Conservation (phyloP, 1,140 invertebrate species). For the Antheraea mylitta region DNA sequence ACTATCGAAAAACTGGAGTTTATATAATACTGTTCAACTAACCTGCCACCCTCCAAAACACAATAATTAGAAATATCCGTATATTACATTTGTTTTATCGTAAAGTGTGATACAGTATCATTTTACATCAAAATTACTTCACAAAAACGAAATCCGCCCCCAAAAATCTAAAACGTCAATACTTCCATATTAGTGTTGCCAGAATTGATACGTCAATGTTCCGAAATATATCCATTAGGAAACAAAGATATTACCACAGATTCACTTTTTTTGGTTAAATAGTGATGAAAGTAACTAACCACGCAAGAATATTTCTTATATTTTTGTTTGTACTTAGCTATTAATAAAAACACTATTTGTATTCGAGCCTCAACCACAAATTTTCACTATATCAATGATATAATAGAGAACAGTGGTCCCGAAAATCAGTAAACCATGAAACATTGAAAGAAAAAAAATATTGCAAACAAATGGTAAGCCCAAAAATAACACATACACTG, state of each 20-base stretch:
- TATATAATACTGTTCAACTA: slow-evolving; percentile 10
- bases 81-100: slow-evolving; percentile 29
- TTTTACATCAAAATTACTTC: slow-evolving; percentile 29
- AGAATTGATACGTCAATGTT: neutral
- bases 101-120: slow-evolving; percentile 30
- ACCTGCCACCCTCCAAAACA: slow-evolving; percentile 23
- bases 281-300: no score
- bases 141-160: slow-evolving; percentile 59
- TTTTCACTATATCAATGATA: no score
- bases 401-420: no score
- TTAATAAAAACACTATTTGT: no score
- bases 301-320: no score
- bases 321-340: no score
- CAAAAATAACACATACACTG: no score
- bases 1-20: neutral
- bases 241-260: neutral
- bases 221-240: neutral
- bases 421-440: no score
- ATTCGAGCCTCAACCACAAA: no score
- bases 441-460: no score
- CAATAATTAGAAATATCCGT: slow-evolving; percentile 31
- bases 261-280: no score
- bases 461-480: no score
- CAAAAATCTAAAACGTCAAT: slow-evolving; percentile 72
- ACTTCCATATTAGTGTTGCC: neutral